These are phyloP conservation scores for Mastomys natalensis DNA, from an alignment of 2,113 vertebrate genomes.

Conservation along the genomic window DNA sequence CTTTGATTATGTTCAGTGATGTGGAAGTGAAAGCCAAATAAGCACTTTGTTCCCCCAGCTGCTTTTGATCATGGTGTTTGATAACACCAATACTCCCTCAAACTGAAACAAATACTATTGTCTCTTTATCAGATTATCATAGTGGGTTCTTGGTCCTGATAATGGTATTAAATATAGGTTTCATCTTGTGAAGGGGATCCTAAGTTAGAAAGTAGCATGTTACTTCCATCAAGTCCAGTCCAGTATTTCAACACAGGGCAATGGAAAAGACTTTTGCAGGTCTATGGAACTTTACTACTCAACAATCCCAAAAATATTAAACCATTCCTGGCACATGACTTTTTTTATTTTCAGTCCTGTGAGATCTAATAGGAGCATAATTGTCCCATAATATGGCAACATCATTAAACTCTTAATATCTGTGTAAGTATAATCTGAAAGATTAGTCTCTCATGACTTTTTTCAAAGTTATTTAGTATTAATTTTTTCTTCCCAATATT, in stretches of 20 bases:
- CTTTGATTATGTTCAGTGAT: no score
- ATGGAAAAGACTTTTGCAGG: neutral
- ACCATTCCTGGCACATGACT: neutral
- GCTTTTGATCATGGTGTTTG: neutral
- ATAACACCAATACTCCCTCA: neutral
- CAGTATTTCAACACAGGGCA: neutral
- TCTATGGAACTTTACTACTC: neutral
- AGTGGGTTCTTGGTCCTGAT: neutral
- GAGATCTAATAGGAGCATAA: neutral
- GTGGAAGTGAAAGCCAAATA: no score
- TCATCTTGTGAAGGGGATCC: neutral
- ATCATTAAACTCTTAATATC: neutral
- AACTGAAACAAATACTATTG: neutral
- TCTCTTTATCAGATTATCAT: neutral
- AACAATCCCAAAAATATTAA: neutral
- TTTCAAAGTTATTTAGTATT: neutral
- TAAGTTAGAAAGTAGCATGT: neutral
- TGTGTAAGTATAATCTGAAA: neutral
- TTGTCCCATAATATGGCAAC: neutral
- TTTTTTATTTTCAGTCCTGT: neutral
- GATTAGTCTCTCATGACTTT: neutral
- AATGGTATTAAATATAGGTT: neutral
- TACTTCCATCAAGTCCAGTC: neutral
- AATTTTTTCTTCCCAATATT: neutral
- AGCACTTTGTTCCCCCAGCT: no score